Conservation (phyloP, 2,888 invertebrate genomes). For the Nomada hirtipes region DNA sequence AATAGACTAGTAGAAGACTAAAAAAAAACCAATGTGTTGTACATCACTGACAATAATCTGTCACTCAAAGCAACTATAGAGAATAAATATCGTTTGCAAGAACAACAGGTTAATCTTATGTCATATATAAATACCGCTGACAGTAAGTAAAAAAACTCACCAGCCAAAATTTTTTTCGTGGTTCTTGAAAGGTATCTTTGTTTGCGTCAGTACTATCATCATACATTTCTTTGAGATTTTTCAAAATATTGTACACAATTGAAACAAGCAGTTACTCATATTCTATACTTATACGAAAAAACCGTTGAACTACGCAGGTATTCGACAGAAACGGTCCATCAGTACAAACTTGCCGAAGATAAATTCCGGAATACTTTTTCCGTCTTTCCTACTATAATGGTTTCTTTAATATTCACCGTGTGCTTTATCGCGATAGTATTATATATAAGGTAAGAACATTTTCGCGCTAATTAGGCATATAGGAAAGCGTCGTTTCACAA, state of each 20-base stretch:
- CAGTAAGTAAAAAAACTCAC: conserved; percentile 64
- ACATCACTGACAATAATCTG: background rate
- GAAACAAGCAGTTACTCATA: conserved; percentile 6
- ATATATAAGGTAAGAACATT: conserved; percentile 31
- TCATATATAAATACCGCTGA: conserved; percentile 9
- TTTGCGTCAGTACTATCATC: conserved; percentile 75
- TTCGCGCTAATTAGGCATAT: background rate
- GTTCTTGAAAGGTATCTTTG: conserved; percentile 79
- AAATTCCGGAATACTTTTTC: conserved; percentile 21
- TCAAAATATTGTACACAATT: conserved; percentile 5
- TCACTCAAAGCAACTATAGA: background rate
- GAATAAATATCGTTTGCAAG: conserved; percentile 18
- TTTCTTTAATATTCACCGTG: conserved; percentile 12
- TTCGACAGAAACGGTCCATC: background rate
- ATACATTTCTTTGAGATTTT: conserved; percentile 46
- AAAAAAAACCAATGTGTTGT: background rate
- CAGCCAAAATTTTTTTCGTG: conserved; percentile 80
- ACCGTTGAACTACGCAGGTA: conserved; percentile 5
- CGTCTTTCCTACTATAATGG: conserved; percentile 3
- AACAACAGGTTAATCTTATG: background rate
- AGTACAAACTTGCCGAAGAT: conserved; percentile 21
- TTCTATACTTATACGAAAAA: conserved; percentile 5
- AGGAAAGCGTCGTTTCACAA: background rate
- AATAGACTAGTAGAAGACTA: background rate
- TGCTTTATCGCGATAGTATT: conserved; percentile 34